Conservation (phyloP, 1,140 invertebrate genomes). For the Pygmarrhopalites habei region DNA sequence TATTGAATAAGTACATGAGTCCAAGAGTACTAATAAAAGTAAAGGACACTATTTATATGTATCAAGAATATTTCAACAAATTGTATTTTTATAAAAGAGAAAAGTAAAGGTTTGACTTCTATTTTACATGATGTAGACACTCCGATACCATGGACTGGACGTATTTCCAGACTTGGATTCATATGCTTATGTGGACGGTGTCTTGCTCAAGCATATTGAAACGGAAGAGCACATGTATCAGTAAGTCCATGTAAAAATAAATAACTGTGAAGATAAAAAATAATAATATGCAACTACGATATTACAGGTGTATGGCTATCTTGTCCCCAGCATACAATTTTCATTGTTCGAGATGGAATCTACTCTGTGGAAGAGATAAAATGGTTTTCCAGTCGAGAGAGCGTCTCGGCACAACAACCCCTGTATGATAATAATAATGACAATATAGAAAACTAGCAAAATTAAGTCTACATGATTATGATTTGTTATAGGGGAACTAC, state of each 20-base stretch:
- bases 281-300: too few relatives aligned
- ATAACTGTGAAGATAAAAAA: too few relatives aligned
- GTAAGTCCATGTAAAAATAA: too few relatives aligned
- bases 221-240: conserved; percentile 71
- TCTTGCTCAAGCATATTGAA: conserved; percentile 62
- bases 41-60: conserved; percentile 31
- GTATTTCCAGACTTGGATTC: conserved; percentile 83
- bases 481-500: conserved; percentile 40
- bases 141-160: conserved; percentile 69
- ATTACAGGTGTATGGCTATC: conserved; percentile 66
- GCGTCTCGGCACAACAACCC: conserved; percentile 31
- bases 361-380: conserved; percentile 54
- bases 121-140: too few relatives aligned
- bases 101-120: too few relatives aligned
- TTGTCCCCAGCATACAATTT: conserved; percentile 68
- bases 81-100: too few relatives aligned
- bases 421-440: conserved; percentile 20
- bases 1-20: conserved; percentile 51
- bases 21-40: conserved; percentile 50
- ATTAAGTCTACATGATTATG: too few relatives aligned
- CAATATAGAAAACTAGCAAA: too few relatives aligned
- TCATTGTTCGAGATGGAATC: conserved; percentile 84
- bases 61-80: too few relatives aligned
- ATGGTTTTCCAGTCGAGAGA: conserved; percentile 67
- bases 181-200: conserved; percentile 68